Evolutionary conservation across 2,113 vertebrate genomes (phyloP), one percentile per base, ranked within the genome.

Genomic region (Notarius lentiginosus): DNA sequence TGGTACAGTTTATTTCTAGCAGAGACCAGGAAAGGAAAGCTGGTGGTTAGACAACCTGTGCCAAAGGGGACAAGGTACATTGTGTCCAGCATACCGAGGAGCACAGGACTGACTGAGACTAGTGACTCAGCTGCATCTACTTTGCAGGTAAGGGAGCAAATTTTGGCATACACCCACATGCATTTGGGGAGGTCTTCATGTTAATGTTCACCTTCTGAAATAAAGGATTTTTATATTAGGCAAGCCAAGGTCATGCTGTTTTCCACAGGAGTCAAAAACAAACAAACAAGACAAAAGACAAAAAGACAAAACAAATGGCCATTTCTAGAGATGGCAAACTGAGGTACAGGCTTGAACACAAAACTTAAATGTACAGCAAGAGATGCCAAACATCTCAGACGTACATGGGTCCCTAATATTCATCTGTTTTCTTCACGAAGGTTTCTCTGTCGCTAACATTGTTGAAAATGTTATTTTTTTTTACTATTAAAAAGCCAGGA

Each of bases 51-150:
- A 30, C 30, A 30, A 30, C 30, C 30, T 30, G 30, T 30, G 30
- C 30, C 30, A 30, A 30, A 30, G 30, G 30, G 30, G 30, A 30
- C 30, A 30, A 63, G 84, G 11, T 79, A 86, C n/a, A 34, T 79
- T 58, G 79, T 81, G 7, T 41, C 34, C 34, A 81, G 79, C 22
- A 20, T 81, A 60, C 79, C 79, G 10, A 81, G 79, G 17, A 81
- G 79, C 79, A 81, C 79, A 60, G 79, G 79, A 41, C 14, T 81
- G 55, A 60, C 41, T n/a, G 87, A 90, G 20, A 88, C 87, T 41
- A 41, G 34, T 41, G 34, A 41, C 34, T 41, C 34, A 41, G 34
- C 34, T 41, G 34, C 34, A 41, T 18, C 89, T 22, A 90, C 89
- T 8, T 60, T 88, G 1, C 89, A 89, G 75, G 76, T 58, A 51